Base-by-base conservation (phyloP, 2,888 invertebrate genomes). In the Lysandra bellargus region DNA sequence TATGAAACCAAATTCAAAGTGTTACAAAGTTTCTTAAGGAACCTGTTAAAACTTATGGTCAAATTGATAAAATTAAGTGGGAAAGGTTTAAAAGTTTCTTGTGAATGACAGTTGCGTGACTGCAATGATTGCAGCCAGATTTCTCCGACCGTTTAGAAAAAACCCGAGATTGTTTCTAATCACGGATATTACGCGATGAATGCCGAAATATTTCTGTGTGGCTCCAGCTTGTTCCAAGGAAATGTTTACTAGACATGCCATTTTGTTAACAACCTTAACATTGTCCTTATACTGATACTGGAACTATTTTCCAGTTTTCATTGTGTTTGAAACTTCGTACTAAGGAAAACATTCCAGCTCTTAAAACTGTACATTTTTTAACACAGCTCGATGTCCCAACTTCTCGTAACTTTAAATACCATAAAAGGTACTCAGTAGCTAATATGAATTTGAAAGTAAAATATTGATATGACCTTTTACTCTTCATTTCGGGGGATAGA, bases 131-230 rank as follows among this genome's bases (percentile, higher is more conserved):
- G 87, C 85, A 84, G 82, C 83, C 82, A 90, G 91, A 92, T 91
- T 91, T 92, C 89, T 89, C 89, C 83, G 83, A 81, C 83, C 84
- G 82, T 82, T 85, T 85, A 83, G 78, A 83, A 86, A 90, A 90
- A 89, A 91, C 75, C 90, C 87, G 85, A 89, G 88, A 90, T 90
- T 88, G 87, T 89, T 90, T 89, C 87, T 90, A 91, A 92, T 91
- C 86, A 89, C 88, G 84, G 87, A 86, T 85, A 88, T 90, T 90
- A 90, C 88, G 87, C 85, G 87, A 85, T 85, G 85, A 88, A 87
- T 85, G 86, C 84, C 86, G 85, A 89, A 89, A 89, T 86, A 83
- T 84, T 88, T 87, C 88, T 87, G 87, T 86, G 87, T 85, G 85
- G 84, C 86, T 87, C 83, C 86, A 85, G 83, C 82, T 84, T 84